Percentiles rank a stretch among this genome's conserved stretches.
Evolutionary conservation across 1,140 invertebrate genomes (phyloP).

Genomic region (Caligus rogercresseyi): DNA sequence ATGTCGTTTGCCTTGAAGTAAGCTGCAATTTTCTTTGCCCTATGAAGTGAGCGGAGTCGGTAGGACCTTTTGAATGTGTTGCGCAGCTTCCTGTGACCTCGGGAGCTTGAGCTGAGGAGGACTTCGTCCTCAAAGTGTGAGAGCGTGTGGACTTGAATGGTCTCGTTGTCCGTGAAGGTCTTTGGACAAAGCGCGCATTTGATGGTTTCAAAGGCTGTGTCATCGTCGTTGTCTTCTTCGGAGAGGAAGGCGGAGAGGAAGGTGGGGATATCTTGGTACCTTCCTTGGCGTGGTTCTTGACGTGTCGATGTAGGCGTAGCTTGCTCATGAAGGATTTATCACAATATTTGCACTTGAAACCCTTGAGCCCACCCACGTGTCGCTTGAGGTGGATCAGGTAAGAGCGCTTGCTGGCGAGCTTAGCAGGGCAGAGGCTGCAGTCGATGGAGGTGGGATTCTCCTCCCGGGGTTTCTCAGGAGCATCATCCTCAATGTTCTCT

Average conservation of each 20-base stretch:
- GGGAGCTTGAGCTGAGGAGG: not conserved
- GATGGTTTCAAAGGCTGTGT: not conserved
- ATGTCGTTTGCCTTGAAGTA: not conserved
- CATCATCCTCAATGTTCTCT: slow-evolving; percentile 7
- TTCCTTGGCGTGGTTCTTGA: slow-evolving; percentile 3
- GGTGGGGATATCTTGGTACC: not conserved
- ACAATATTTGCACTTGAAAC: slow-evolving; percentile 19
- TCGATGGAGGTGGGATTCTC: not conserved
- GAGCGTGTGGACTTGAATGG: slow-evolving; percentile 13
- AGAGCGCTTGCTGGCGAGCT: slow-evolving; percentile 2
- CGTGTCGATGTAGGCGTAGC: slow-evolving; percentile 5
- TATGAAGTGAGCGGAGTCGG: not conserved
- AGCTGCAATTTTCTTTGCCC: not conserved
- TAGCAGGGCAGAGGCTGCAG: not conserved
- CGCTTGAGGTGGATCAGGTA: slow-evolving; percentile 15
- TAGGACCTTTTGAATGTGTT: not conserved
- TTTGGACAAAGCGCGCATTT: slow-evolving; percentile 15
- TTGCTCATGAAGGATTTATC: slow-evolving; percentile 8
- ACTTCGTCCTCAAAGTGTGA: slow-evolving; percentile 4
- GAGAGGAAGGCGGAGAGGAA: not conserved
- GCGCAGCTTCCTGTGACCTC: not conserved
- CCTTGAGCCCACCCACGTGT: slow-evolving; percentile 10
- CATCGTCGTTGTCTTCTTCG: not conserved
- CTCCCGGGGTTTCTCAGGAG: not conserved
- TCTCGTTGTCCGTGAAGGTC: slow-evolving; percentile 8